Evolutionary conservation across 2,888 invertebrate species (phyloP).

Genomic region (Phortica okadai): DNA sequence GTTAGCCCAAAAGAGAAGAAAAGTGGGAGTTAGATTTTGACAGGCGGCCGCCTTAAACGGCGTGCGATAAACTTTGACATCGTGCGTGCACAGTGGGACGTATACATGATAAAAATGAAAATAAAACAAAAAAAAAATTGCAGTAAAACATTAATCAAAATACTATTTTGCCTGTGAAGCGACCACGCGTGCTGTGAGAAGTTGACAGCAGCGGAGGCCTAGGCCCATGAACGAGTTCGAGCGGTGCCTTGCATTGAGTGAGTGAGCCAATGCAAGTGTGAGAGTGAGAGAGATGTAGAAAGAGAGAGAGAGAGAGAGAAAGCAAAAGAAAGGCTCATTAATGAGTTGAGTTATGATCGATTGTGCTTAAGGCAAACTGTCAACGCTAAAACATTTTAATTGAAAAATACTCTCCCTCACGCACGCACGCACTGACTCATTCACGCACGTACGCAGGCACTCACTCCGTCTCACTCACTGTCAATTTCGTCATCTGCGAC

Average conservation of each 20-base stretch:
- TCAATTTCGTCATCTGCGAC: no score
- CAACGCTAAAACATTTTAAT: no score
- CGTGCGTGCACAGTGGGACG: constrained; percentile 13
- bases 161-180: no score
- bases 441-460: no score
- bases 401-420: no score
- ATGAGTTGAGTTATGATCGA: constrained; percentile 16
- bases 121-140: not conserved
- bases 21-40: not conserved
- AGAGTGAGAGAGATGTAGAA: not conserved
- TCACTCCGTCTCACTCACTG: no score
- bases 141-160: not conserved
- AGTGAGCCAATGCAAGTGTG: not conserved
- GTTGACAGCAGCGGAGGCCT: no score
- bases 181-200: no score
- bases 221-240: no score
- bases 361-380: not conserved
- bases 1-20: not conserved
- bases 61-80: constrained; percentile 25
- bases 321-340: not conserved
- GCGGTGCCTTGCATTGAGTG: no score
- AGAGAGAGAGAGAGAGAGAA: not conserved
- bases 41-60: constrained; percentile 1
- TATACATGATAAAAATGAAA: not conserved
- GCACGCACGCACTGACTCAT: no score